Evolutionary conservation across 1,140 invertebrate species (phyloP), one percentile per base, ranked within the genome.

Genomic region (Tachypleus tridentatus): DNA sequence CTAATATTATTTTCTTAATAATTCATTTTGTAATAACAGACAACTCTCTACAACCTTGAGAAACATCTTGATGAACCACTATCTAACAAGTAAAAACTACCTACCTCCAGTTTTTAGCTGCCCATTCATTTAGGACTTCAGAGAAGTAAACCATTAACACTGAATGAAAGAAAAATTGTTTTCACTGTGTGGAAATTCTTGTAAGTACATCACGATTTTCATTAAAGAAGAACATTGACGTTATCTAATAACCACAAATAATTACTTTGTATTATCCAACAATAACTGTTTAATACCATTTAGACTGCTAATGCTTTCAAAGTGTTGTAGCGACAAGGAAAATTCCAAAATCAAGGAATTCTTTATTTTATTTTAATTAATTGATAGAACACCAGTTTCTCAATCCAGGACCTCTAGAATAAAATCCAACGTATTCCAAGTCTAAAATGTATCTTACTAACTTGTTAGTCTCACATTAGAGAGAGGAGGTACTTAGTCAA

Each of bases 111-210:
- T 92, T 86, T 68, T 80, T 82, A 0, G 89, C 88, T 29, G 88
- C 91, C 62, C 89, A 81, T 80, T 91, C 85, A 76, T 94, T 93
- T 64, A 93, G 89, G 70, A 82, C 87, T 79, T 93, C 89, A 51
- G 90, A 90, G 72, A 89, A 91, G 76, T 90, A 92, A 4, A 92
- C 89, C 63, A 91, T 74, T 9, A 89, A 76, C 71, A 93, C 89
- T 91, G 77, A 69, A 82, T 81, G 72, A 74, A 62, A 71, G 77
- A 62, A 29, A 29, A 7, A 58, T 48, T 64, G 53, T 58, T 0
- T 51, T 51, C 56, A 58, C 57, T n/a, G 0, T 51, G 4, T 10
- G n/a, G 11, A 48, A 57, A 58, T 50, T 51, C 47, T 52, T 52
- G 8, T 52, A 49, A 9, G 10, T 58, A 47, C 7, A 7, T 47